Evolutionary conservation across 2,888 invertebrate genomes (phyloP).

Genomic region (Cataglyphis altisquamis): DNA sequence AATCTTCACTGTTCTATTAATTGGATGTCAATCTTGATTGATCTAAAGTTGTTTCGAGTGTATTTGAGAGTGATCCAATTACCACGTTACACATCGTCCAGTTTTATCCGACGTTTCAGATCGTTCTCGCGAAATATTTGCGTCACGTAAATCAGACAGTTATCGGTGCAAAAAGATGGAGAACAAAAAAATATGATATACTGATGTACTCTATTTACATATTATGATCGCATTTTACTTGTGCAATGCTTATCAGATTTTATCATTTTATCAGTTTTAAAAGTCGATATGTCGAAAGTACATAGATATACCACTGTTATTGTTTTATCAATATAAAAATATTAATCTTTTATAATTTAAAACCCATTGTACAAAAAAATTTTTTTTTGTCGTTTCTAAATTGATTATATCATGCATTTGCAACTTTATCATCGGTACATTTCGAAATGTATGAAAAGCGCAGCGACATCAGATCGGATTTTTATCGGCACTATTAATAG

Average conservation of each 20-base stretch:
- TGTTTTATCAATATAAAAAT: not conserved
- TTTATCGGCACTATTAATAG: slow-evolving; percentile 74
- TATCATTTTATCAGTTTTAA: not conserved
- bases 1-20: slow-evolving; percentile 19
- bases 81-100: slow-evolving; percentile 3
- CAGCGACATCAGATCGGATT: slow-evolving; percentile 60
- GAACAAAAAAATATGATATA: slow-evolving; percentile 22
- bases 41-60: not conserved
- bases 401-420: not conserved
- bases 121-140: slow-evolving; percentile 15
- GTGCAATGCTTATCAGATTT: slow-evolving; percentile 1
- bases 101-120: not conserved
- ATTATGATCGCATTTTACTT: not conserved
- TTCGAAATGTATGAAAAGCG: not conserved
- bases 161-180: not conserved
- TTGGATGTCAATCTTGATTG: slow-evolving; percentile 8
- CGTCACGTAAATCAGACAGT: slow-evolving; percentile 6
- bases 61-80: not conserved
- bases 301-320: not conserved
- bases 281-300: not conserved
- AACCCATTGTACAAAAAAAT: not conserved
- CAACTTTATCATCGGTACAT: not conserved
- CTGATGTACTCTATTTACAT: slow-evolving; percentile 8
- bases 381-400: not conserved
- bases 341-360: not conserved